phyloP scores from a whole-genome alignment of 2,797 vertebrate species.

The Rhinella marina region DNA sequence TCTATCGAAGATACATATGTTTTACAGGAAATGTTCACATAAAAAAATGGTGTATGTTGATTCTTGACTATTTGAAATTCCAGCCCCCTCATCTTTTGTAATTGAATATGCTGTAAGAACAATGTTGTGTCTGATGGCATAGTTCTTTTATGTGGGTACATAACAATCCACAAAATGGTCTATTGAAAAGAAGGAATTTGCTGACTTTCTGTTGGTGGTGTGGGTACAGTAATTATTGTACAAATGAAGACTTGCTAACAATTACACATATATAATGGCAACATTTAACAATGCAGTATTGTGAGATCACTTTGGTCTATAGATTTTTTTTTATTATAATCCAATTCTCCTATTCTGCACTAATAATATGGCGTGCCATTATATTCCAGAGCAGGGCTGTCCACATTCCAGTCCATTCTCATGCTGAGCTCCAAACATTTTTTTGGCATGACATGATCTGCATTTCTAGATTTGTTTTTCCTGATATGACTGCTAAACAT shows the following conservation, averaged over 20 bases:
- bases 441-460: background rate
- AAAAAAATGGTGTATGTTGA: background rate
- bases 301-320: background rate
- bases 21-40: background rate
- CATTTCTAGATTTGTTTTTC: background rate
- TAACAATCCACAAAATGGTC: conserved; percentile 49
- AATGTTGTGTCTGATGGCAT: background rate
- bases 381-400: background rate
- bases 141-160: background rate
- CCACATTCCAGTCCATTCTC: conserved; percentile 22
- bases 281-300: background rate
- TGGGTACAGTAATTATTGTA: conserved; percentile 3
- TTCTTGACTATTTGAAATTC: background rate
- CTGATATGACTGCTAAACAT: background rate
- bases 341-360: background rate
- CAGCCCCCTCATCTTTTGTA: background rate
- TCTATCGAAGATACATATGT: background rate
- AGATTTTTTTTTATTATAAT: background rate
- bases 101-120: background rate
- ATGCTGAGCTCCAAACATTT: background rate
- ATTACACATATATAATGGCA: background rate
- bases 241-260: background rate
- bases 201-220: conserved; percentile 48
- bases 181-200: conserved; percentile 46
- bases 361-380: background rate